phyloP scores from a whole-genome alignment of 2,888 invertebrate species.

The Dasysyrphus albostriatus region DNA sequence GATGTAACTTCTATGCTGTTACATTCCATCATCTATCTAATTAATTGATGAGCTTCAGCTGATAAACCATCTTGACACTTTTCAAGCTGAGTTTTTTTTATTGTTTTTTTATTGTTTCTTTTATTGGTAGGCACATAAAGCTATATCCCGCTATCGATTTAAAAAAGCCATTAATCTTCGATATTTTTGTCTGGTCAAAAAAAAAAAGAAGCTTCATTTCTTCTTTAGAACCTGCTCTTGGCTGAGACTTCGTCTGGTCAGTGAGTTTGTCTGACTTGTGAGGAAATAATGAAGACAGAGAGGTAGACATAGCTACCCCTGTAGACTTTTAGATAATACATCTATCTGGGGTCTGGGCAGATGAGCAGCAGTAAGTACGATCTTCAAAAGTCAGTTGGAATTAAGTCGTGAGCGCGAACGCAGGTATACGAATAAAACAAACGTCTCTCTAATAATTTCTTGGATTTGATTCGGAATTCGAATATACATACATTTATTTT shows the following conservation, averaged over 20 bases:
- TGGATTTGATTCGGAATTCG: constrained; percentile 8
- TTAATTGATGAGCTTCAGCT: constrained; percentile 33
- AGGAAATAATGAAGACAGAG: constrained; percentile 20
- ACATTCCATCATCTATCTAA: not conserved
- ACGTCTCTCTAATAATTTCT: constrained; percentile 6
- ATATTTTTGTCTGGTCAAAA: constrained; percentile 47
- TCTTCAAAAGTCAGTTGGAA: constrained; percentile 62
- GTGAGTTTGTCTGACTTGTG: constrained; percentile 51
- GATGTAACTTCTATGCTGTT: not conserved
- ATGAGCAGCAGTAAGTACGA: constrained; percentile 59
- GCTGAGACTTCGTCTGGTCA: constrained; percentile 34
- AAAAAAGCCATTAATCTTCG: constrained; percentile 48
- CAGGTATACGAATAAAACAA: constrained; percentile 54
- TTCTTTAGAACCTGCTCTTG: constrained; percentile 59
- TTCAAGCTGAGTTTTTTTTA: constrained; percentile 9
- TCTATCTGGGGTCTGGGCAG: constrained; percentile 50
- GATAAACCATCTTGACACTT: constrained; percentile 35
- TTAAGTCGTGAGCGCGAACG: constrained; percentile 71
- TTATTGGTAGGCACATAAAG: not conserved
- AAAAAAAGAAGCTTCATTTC: constrained; percentile 42
- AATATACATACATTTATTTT: constrained; percentile 31
- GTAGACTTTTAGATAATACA: not conserved
- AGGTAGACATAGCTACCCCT: constrained; percentile 15
- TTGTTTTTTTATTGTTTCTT: not conserved
- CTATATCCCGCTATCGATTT: constrained; percentile 9